These are phyloP conservation scores for Manis pentadactyla DNA, from an alignment of 2,797 vertebrate genomes.

Conservation along the genomic window DNA sequence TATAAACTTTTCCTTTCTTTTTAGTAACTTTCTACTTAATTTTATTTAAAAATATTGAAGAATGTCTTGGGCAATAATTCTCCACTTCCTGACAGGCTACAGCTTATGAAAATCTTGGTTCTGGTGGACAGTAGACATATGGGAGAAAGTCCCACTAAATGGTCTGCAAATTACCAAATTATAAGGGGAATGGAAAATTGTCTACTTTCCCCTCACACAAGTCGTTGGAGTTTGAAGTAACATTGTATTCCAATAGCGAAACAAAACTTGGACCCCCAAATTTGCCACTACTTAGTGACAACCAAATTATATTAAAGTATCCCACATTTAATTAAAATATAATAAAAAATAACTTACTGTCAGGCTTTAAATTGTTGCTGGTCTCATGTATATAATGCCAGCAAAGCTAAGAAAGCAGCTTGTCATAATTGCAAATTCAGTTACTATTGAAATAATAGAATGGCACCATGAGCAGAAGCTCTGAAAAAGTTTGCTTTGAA, in stretches of 20 bases:
- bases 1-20: slow-evolving; percentile 17
- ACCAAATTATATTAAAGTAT: neutral
- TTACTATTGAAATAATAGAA: neutral
- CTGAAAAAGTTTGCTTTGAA: neutral
- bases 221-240: neutral
- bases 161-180: neutral
- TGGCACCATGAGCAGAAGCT: neutral
- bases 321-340: neutral
- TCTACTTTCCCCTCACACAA: neutral
- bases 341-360: too few relatives aligned
- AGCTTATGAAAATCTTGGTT: slow-evolving; percentile 20
- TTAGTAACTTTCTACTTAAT: slow-evolving; percentile 36
- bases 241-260: slow-evolving; percentile 18
- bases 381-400: neutral
- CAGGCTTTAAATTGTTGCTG: neutral
- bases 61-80: neutral
- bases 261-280: neutral
- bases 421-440: neutral
- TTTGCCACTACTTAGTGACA: neutral
- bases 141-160: neutral
- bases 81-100: neutral
- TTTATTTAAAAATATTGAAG: slow-evolving; percentile 34
- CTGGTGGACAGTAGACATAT: neutral
- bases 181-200: neutral
- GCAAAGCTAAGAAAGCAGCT: neutral